These are phyloP conservation scores for Nipponacmea schrenckii DNA, from an alignment of 2,888 invertebrate species.

Conservation along the genomic window DNA sequence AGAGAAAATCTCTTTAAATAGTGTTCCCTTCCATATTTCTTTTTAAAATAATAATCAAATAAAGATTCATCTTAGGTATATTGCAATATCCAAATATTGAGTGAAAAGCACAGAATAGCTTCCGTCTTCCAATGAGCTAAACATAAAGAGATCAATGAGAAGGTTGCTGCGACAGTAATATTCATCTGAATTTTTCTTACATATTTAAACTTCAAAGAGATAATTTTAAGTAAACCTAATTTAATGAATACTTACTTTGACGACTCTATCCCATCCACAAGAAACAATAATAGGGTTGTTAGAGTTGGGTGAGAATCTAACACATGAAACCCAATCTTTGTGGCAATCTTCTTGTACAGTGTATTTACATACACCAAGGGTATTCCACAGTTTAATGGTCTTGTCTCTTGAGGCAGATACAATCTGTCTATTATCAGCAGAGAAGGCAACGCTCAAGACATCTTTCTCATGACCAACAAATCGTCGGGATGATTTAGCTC, in stretches of 20 bases:
- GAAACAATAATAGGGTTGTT: slow-evolving; percentile 98
- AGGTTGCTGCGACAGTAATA: too few species aligned
- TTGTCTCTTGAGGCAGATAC: slow-evolving; percentile 99
- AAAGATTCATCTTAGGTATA: too few species aligned
- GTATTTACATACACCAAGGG: slow-evolving; percentile 99
- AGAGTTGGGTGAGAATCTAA: slow-evolving; percentile 97
- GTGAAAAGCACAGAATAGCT: too few species aligned
- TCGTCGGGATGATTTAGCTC: slow-evolving; percentile 92
- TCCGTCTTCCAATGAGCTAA: too few species aligned
- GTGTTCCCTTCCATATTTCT: too few species aligned
- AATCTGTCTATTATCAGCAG: slow-evolving; percentile 99
- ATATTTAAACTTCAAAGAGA: too few species aligned
- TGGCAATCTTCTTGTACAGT: slow-evolving; percentile 90
- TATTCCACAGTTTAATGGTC: slow-evolving; percentile 99
- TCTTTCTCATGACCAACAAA: slow-evolving; percentile 99
- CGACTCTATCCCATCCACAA: slow-evolving; percentile 97
- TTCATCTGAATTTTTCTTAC: too few species aligned
- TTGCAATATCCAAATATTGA: too few species aligned
- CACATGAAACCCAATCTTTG: slow-evolving; percentile 98
- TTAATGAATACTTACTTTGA: slow-evolving; percentile 82
- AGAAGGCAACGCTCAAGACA: slow-evolving; percentile 98
- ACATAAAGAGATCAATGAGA: too few species aligned
- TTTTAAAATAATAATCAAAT: too few species aligned
- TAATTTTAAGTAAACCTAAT: too few species aligned
- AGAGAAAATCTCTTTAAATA: too few species aligned